Base-by-base conservation (phyloP, 2,797 vertebrate species). In the Sebastes cheni region DNA sequence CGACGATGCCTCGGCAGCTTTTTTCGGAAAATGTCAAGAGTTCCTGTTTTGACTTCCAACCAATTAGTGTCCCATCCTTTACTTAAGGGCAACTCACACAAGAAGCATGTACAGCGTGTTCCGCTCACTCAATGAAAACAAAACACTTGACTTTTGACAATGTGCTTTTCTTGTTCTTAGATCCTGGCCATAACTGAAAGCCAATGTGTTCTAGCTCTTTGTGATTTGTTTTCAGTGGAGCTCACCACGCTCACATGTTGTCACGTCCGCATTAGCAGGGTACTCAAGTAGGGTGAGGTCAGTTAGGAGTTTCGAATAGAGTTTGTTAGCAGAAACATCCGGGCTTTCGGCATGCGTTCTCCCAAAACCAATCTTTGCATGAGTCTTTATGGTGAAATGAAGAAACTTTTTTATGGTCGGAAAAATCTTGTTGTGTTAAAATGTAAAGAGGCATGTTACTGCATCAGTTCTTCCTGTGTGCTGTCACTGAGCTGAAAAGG, bases 31-130 rank as follows among this genome's bases (percentile, higher is more conserved):
- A 81, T 68, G 80, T 92, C 73, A 85, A 91, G 89, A 86, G 78
- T 93, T 92, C 90, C 91, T 92, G 84, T 90, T 87, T 81, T 56
- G 80, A 84, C 82, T 83, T 81, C 70, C 66, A 71, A 55, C 82
- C 74, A 90, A 92, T 93, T 91, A 90, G 72, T 25, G 2, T 67
- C 72, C 42, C 62, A 25, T 75, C 80, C 75, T 80, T 81, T 73
- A 2, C 59, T 25, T 1, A 74, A 79, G 36, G 72, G 36, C 67
- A 23, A 4, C 65, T 76, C 36, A 61, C 34, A 75, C 27, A 85
- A 85, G 67, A 81, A 68, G 66, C 58, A 56, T 80, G 79, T 22
- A 42, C 39, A 42, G 39, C 39, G 64, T 84, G 73, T 88, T 89
- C 77, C 34, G 5, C 59, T 81, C 8, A 0, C 50, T 73, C 42